Base-by-base conservation (phyloP, 2,888 invertebrate species). In the Euplagia quadripunctaria region DNA sequence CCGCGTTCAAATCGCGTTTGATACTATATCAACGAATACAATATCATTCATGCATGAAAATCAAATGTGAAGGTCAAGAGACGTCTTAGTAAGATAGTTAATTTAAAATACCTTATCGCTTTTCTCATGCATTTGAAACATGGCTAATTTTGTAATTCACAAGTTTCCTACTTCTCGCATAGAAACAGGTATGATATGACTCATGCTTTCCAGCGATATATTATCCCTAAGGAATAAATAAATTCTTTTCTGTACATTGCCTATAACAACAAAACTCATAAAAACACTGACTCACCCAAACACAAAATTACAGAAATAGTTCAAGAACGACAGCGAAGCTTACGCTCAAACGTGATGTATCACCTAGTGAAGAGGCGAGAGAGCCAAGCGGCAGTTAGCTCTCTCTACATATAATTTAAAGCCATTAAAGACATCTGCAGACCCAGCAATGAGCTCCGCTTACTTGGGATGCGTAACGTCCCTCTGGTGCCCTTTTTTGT, bases 361-460 rank as follows among this genome's bases (percentile, higher is more conserved):
- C 94, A 94, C 94, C 90, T 90, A 89, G 88, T 87, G 80, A 85
- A 85, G 85, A 81, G 80, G 86, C 85, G 88, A 80, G 85, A 85
- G 85, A 79, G 79, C 86, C 85, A 88, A 91, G 85, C 85, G 90
- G 93, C 93, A 93, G 92, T 94, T 94, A 94, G 92, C 91, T 93
- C 94, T 93, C 92, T 94, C 94, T 93, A 93, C 94, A 93, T 94
- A 95, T 94, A 95, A 96, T 95, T 96, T 95, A 94, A 95, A 94
- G 93, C 94, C 95, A 95, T 96, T 95, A 96, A 94, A 95, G 94
- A 94, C 95, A 96, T 96, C 96, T 96, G 95, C 94, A 94, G 95
- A 91, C 92, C 93, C 89, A 89, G 93, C 94, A 94, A 94, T 94
- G 94, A 94, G 95, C 89, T 91, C 85, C 90, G 91, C 93, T 94